Evolutionary conservation across 2,888 invertebrate genomes (phyloP).

Genomic region (Ormyrus labotus): DNA sequence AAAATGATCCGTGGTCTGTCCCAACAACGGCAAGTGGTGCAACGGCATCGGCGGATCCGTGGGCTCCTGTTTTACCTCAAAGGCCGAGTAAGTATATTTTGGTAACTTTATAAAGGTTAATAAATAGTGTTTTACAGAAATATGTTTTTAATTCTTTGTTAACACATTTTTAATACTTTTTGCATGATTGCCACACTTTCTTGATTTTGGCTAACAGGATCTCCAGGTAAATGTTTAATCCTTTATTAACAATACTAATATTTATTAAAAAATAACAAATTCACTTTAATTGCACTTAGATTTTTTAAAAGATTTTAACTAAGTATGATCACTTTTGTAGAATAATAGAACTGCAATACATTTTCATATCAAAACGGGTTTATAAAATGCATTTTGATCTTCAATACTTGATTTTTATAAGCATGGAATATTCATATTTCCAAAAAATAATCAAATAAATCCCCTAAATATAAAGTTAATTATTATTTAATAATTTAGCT

Average conservation of each 20-base stretch:
- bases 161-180: constrained; percentile 54
- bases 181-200: constrained; percentile 58
- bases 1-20: constrained; percentile 55
- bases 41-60: constrained; percentile 78
- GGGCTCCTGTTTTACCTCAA: constrained; percentile 78
- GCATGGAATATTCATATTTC: not conserved
- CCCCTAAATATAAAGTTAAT: not conserved
- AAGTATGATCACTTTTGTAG: not conserved
- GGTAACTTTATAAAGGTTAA: constrained; percentile 1
- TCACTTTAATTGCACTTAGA: constrained; percentile 17
- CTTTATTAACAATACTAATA: constrained; percentile 27
- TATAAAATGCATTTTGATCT: not conserved
- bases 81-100: constrained; percentile 68
- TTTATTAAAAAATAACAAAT: not conserved
- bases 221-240: constrained; percentile 59
- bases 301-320: not conserved
- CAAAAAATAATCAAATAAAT: not conserved
- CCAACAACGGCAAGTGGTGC: constrained; percentile 66
- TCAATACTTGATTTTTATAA: not conserved
- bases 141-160: constrained; percentile 29
- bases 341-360: too few species aligned
- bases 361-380: not conserved
- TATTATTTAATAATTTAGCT: constrained; percentile 62
- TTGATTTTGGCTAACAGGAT: constrained; percentile 60
- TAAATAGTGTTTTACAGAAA: not conserved